Base-by-base conservation (phyloP, 1,140 invertebrate species). In the Drosophila grimshawi region DNA sequence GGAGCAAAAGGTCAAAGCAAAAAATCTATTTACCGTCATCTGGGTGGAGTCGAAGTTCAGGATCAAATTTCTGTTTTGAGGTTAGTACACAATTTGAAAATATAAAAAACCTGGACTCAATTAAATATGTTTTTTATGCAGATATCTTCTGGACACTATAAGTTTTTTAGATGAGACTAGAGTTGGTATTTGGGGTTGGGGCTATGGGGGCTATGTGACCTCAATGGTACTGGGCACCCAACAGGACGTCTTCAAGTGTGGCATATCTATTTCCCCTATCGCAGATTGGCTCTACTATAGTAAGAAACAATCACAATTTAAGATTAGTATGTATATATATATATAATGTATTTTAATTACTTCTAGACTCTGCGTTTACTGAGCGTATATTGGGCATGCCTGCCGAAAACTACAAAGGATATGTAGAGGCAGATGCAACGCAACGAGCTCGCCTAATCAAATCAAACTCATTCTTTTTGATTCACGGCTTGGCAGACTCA, bases 281-380 rank as follows among this genome's bases (percentile, higher is more conserved):
- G 96, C 97, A 2, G 97, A 98, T 92, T 99, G 97, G 97, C 94
- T 97, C 11, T 98, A 97, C 93, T 99, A 98, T 92, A 98, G 98
- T 99, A 92, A 95, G 96, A 49, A 7, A 4, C 0, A 1, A 19
- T 19, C 19, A 19, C 19, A 19, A 19, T 19, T 19, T 19, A 19
- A 19, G 19, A 1, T 19, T 19, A 19, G 2, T 19, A 19, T 19
- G 27, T 3, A 6, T 0, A 5, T 41, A 6, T 33, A 32, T 11
- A 0, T 4, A 32, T 10, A 57, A 35, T 11, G 3, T 6, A 27
- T 11, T 55, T 30, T 2, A 51, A n/a, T 7, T 43, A 30, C 41
- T 57, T 60, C 29, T 33, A 99, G 98, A 99, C 93, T 97, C 97
- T 27, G 97, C 97, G 4, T 99, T 98, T 92, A 98, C 98, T 94